Percentiles rank a stretch among this genome's conserved stretches.
phyloP scores from a whole-genome alignment of 2,888 invertebrate genomes.

The Oxyscelio sp. region DNA sequence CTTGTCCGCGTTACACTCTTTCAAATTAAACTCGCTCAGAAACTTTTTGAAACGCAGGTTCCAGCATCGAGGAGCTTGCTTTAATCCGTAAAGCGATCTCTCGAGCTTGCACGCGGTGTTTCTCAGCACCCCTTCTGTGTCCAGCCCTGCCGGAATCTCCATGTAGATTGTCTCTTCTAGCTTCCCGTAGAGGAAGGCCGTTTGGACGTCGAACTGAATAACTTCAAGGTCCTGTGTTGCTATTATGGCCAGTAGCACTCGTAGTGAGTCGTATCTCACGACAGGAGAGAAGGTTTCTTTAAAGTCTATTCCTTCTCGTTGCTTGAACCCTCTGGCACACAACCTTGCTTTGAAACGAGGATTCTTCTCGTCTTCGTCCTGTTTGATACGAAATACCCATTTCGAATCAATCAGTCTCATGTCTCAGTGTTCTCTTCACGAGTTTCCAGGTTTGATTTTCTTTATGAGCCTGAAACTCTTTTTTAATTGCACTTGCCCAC shows the following conservation, averaged over 20 bases:
- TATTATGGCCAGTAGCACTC: slow-evolving; percentile 61
- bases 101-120: slow-evolving; percentile 31
- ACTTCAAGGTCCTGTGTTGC: slow-evolving; percentile 63
- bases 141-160: slow-evolving; percentile 50
- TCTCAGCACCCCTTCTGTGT: slow-evolving; percentile 51
- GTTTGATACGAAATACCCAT: slow-evolving; percentile 47
- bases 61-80: slow-evolving; percentile 55
- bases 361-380: slow-evolving; percentile 9
- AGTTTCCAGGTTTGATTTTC: slow-evolving; percentile 49
- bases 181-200: slow-evolving; percentile 70
- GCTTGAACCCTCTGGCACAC: slow-evolving; percentile 36
- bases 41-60: slow-evolving; percentile 42
- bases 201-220: slow-evolving; percentile 68
- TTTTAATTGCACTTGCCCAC: slow-evolving; percentile 40
- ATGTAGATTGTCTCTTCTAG: slow-evolving; percentile 68
- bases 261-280: slow-evolving; percentile 58
- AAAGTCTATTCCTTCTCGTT: slow-evolving; percentile 45
- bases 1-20: slow-evolving; percentile 38
- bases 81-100: slow-evolving; percentile 53
- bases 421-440: slow-evolving; percentile 19
- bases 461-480: slow-evolving; percentile 38
- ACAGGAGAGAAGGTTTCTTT: slow-evolving; percentile 71
- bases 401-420: slow-evolving; percentile 32
- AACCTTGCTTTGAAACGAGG: slow-evolving; percentile 26
- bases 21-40: slow-evolving; percentile 31